Evolutionary conservation across 1,140 invertebrate genomes (phyloP).

Genomic region (Acromyrmex echinatior): DNA sequence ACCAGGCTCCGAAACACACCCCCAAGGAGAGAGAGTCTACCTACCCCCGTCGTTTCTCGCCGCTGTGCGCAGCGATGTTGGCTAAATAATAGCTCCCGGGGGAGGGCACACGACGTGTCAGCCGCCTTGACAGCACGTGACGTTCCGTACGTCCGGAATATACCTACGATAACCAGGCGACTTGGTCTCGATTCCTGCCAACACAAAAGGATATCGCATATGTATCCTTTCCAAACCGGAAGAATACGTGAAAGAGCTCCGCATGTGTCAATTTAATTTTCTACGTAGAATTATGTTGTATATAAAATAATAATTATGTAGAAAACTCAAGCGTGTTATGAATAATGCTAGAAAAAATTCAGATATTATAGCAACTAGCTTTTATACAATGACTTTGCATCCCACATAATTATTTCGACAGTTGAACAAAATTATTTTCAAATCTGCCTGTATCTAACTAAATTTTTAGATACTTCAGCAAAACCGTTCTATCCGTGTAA

Average conservation of each 20-base stretch:
- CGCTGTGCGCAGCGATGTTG: conserved; percentile 78
- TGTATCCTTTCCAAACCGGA: conserved; percentile 18
- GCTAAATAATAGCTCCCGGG: conserved; percentile 85
- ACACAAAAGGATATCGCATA: conserved; percentile 74
- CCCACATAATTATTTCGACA: no score
- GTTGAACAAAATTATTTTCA: no score
- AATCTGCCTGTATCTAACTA: no score
- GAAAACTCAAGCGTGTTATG: not conserved
- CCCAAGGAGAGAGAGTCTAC: conserved; percentile 63
- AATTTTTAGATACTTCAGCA: no score
- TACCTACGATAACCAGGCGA: conserved; percentile 50
- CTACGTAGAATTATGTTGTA: not conserved
- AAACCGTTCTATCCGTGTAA: no score
- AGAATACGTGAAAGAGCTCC: not conserved
- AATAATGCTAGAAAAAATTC: no score
- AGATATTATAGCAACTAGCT: no score
- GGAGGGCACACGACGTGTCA: conserved; percentile 84
- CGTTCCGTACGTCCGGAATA: conserved; percentile 75
- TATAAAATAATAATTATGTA: not conserved
- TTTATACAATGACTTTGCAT: no score
- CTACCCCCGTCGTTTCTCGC: conserved; percentile 73
- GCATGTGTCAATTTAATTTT: conserved; percentile 7
- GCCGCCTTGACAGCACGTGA: conserved; percentile 84
- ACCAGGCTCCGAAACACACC: conserved; percentile 73
- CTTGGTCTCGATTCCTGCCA: conserved; percentile 73